Percentiles rank a stretch among this genome's conserved stretches.
These are phyloP conservation scores for Spilarctia lutea DNA, from an alignment of 2,888 invertebrate genomes.

Conservation along the genomic window DNA sequence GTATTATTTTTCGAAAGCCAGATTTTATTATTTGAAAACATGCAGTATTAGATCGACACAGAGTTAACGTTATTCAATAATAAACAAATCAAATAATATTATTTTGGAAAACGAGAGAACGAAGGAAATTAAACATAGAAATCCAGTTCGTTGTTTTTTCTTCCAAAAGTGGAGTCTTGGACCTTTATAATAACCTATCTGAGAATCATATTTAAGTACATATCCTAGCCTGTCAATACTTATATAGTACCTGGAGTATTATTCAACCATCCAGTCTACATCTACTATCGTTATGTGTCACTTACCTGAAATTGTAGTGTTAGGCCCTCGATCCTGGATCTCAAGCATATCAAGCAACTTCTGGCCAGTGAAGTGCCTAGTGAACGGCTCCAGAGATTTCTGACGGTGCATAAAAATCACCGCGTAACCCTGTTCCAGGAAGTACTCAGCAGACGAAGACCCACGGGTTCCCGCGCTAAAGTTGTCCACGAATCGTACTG, in stretches of 20 bases:
- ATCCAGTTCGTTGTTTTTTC: neutral
- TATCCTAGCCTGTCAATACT: neutral
- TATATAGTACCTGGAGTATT: neutral
- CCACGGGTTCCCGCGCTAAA: conserved; percentile 99
- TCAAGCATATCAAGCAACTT: conserved; percentile 93
- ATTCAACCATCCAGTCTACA: neutral
- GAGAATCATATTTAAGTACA: neutral
- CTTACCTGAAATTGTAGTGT: conserved; percentile 88
- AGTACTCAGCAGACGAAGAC: conserved; percentile 97
- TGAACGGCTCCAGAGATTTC: conserved; percentile 96
- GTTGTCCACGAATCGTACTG: conserved; percentile 99
- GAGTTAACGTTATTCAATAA: neutral
- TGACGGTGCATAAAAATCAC: conserved; percentile 97
- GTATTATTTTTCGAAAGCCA: too few species aligned
- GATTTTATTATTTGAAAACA: neutral
- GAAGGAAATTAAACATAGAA: neutral
- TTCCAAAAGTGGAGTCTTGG: too few species aligned
- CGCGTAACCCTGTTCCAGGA: conserved; percentile 93
- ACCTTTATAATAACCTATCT: neutral
- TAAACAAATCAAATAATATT: neutral
- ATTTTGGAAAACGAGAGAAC: too few species aligned
- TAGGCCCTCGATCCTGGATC: conserved; percentile 87
- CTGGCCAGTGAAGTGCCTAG: conserved; percentile 93
- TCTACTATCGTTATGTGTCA: neutral
- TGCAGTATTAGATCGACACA: neutral